Evolutionary conservation across 1,140 invertebrate species (phyloP), one percentile per base, ranked within the genome.

Genomic region (Trachymyrmex cornetzi): DNA sequence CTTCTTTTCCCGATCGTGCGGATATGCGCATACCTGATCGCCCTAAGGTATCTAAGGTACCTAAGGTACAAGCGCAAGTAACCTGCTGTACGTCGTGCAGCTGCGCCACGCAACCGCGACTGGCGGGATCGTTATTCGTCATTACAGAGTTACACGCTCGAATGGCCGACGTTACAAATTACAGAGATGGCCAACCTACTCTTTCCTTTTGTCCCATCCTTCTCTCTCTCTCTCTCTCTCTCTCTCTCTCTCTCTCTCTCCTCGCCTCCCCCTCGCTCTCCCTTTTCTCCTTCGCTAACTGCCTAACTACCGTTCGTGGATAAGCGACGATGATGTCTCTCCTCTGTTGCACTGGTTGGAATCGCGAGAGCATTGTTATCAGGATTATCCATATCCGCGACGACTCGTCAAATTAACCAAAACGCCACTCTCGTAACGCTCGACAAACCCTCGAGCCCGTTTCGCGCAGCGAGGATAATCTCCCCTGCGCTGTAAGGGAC

Each of bases 121-220:
- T 50, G 24, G 55, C 90, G 88, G 84, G 88, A 80, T 91, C 91
- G 91, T 92, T 92, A 92, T 90, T 82, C 91, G 81, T 91, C 87
- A 92, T 92, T 92, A 92, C 90, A 66, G 90, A 91, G 90, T 92
- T 92, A 90, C 91, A 91, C 90, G 91, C 88, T 91, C 88, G 91
- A 91, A 87, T 91, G 80, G 90, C 69, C 90, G 91, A 90, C 86
- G 90, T 89, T 91, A 91, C 90, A 92, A 92, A 92, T 92, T 91
- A 92, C 88, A 92, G 90, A 91, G 86, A 81, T 66, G 69, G 75
- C 61, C 86, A 90, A 90, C 90, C 85, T 88, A 90, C 79, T 79
- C 72, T 61, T 48, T 59, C 22, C 75, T 16, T n/a, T 19, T 11
- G 4, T 9, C 9, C 2, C 5, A 19, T 5, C 19, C 44, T 19